A percentile compares a stretch with the other conserved stretches of the same genome.
These are phyloP conservation scores for Endotricha flammealis DNA, from an alignment of 2,888 invertebrate species.

Conservation along the genomic window DNA sequence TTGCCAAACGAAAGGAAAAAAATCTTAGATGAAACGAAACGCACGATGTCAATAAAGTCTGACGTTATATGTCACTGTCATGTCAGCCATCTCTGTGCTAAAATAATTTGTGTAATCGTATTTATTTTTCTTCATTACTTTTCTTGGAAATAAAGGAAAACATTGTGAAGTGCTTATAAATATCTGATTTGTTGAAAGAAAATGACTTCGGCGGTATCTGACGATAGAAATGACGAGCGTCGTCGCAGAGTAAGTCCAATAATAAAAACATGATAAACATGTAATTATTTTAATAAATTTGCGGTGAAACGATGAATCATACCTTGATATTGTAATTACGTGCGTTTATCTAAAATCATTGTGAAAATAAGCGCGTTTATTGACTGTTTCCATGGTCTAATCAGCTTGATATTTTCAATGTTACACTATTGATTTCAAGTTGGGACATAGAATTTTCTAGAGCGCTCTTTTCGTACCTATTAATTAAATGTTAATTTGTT, in stretches of 20 bases:
- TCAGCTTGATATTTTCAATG: too few relatives aligned
- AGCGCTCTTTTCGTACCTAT: too few relatives aligned
- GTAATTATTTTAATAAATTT: conserved; percentile 10
- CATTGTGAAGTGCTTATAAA: conserved; percentile 1
- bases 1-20: too few relatives aligned
- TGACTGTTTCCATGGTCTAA: conserved; percentile 24
- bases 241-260: conserved; percentile 60
- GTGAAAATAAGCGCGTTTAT: conserved; percentile 17
- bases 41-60: too few relatives aligned
- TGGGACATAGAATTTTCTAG: background rate
- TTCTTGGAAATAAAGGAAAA: background rate
- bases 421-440: conserved; percentile 19
- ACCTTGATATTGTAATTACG: conserved; percentile 33
- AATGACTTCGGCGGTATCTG: conserved; percentile 60
- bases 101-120: too few relatives aligned
- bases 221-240: conserved; percentile 66
- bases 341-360: conserved; percentile 26
- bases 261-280: background rate
- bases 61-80: too few relatives aligned
- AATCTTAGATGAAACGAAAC: too few relatives aligned
- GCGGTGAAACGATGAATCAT: conserved; percentile 32
- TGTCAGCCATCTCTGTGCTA: too few relatives aligned
- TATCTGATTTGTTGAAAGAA: conserved; percentile 9
- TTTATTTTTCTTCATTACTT: too few relatives aligned
- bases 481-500: too few relatives aligned